Evolutionary conservation across 2,797 vertebrate genomes (phyloP).

Genomic region (Tinamus major): DNA sequence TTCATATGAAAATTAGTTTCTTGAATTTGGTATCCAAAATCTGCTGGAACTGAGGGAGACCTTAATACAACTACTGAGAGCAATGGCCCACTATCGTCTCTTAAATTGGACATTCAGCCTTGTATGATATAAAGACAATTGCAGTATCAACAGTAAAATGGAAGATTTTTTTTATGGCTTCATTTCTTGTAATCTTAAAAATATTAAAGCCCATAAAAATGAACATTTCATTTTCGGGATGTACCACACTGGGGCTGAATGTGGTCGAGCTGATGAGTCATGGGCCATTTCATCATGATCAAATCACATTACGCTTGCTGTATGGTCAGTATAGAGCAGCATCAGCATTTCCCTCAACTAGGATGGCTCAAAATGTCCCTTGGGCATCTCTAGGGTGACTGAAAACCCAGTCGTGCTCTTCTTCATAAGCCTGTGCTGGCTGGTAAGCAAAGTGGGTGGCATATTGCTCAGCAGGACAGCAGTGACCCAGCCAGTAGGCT

Average conservation of each 20-base stretch:
- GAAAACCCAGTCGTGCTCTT: neutral
- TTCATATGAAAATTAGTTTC: neutral
- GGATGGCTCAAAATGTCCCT: neutral
- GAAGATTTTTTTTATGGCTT: neutral
- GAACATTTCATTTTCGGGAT: neutral
- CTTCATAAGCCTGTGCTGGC: neutral
- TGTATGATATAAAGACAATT: no score
- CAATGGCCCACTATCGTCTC: neutral
- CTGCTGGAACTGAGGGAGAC: neutral
- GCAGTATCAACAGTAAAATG: neutral
- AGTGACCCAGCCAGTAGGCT: fast-evolving
- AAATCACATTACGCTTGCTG: neutral
- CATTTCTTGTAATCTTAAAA: neutral
- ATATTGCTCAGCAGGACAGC: neutral
- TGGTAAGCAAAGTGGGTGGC: no score
- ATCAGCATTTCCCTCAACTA: neutral
- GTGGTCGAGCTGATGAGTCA: neutral
- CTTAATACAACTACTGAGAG: neutral
- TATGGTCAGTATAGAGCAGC: neutral
- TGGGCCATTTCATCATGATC: fast-evolving
- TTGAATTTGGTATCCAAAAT: neutral
- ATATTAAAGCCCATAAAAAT: neutral
- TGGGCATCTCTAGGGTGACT: neutral
- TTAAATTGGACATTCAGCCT: neutral
- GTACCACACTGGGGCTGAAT: fast-evolving